Evolutionary conservation across 2,113 vertebrate genomes (phyloP).

Genomic region (Coptodon bakossiorum): DNA sequence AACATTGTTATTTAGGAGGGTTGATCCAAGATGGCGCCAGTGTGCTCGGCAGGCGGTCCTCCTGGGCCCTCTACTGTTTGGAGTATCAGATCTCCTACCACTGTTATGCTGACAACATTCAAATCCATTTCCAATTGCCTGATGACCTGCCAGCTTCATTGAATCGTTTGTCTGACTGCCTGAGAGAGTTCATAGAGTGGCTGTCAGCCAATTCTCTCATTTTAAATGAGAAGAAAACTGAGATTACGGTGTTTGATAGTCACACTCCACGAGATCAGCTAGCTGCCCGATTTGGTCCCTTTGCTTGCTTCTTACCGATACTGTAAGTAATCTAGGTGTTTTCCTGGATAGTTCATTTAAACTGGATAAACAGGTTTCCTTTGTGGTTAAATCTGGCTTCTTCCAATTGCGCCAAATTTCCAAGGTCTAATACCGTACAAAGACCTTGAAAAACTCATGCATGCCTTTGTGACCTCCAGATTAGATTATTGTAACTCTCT

Average conservation of each 20-base stretch:
- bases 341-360: neutral
- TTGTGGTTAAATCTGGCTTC: neutral
- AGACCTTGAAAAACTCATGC: neutral
- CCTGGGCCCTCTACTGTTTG: accelerated
- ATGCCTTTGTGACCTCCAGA: neutral
- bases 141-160: neutral
- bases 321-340: neutral
- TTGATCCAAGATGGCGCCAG: neutral
- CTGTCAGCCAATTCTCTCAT: neutral
- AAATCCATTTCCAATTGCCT: neutral
- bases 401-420: accelerated
- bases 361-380: neutral
- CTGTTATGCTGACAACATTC: neutral
- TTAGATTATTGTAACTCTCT: accelerated
- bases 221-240: neutral
- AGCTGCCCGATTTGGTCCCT: neutral
- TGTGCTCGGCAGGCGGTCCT: accelerated
- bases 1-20: neutral
- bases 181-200: accelerated
- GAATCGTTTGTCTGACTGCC: accelerated
- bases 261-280: neutral
- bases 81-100: neutral
- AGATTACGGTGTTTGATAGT: neutral
- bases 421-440: neutral
- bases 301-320: accelerated